Percentiles rank a stretch among this genome's conserved stretches.
phyloP scores from a whole-genome alignment of 2,888 invertebrate genomes.

The Notodonta dromedarius region DNA sequence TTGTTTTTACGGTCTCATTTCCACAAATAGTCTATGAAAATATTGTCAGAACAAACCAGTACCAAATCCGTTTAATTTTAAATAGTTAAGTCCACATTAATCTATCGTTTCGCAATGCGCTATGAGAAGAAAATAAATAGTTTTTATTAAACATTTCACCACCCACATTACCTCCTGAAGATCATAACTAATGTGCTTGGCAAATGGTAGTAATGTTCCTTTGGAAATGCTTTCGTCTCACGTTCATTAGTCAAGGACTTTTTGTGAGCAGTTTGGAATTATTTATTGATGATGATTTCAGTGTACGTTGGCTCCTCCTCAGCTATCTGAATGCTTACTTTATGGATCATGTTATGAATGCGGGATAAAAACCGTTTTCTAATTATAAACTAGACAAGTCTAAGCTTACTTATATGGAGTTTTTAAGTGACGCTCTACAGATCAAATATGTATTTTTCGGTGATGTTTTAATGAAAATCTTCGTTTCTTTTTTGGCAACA shows the following conservation, averaged over 20 bases:
- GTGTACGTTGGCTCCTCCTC: background rate
- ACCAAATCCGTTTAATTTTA: background rate
- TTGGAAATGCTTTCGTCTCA: conserved; percentile 9
- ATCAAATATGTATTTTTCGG: background rate
- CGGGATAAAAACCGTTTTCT: too few species aligned
- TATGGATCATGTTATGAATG: too few species aligned
- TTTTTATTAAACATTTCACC: conserved; percentile 31
- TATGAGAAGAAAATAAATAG: conserved; percentile 10
- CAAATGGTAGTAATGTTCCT: conserved; percentile 18
- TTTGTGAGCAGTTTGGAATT: background rate
- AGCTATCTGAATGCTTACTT: too few species aligned
- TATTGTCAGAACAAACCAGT: too few species aligned
- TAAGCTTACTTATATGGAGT: too few species aligned
- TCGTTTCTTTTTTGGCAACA: background rate
- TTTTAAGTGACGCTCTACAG: too few species aligned
- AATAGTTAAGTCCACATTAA: conserved; percentile 20
- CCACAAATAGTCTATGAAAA: too few species aligned
- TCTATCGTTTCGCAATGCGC: conserved; percentile 19
- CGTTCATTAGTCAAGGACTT: background rate
- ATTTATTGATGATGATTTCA: conserved; percentile 1
- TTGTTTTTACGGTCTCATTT: too few species aligned
- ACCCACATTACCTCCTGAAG: conserved; percentile 24
- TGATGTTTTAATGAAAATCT: background rate
- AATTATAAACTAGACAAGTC: too few species aligned
- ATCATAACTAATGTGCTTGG: conserved; percentile 31